Base-by-base conservation (phyloP, 2,888 invertebrate species). In the Clepsis dumicolana region DNA sequence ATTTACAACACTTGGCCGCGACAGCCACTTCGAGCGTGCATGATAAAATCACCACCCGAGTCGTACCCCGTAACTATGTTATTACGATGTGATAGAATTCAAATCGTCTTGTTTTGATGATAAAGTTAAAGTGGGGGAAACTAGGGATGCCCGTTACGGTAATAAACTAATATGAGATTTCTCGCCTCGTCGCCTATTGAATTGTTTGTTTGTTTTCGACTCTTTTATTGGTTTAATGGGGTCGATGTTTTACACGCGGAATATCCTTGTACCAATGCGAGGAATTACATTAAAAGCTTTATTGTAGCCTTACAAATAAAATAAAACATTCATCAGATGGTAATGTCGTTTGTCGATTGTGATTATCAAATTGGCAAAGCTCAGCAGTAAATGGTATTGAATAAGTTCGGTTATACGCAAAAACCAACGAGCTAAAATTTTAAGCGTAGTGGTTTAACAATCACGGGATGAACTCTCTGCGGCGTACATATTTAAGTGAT, bases 91-190 rank as follows among this genome's bases (percentile, higher is more conserved):
- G 3, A 70, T 78, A 83, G 74, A 78, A 77, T 75, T 73, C 71
- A 77, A 72, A 76, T 77, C 82, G 53, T 73, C 70, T 75, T 75
- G 63, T 59, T 72, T 65, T 67, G 54, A 63, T 25, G 50, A 56
- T 41, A 64, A 63, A 50, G 50, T 64, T 60, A 52, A 57, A 61
- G 57, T 64, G 35, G 53, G 74, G 74, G 72, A 74, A 75, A 75
- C 72, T 74, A 77, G 75, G 75, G 81, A 78, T 74, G 77, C 76
- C 73, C 74, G 80, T 87, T 83, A 85, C 83, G 83, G 81, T 80
- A 82, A 85, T 85, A 86, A 64, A 87, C 85, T 88, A 83, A 86
- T 87, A 86, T 80, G 84, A 83, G 81, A 81, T 83, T 80, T 81
- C 72, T 71, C 73, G 74, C 78, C 76, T 77, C 77, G 77, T 76